phyloP scores from a whole-genome alignment of 2,797 vertebrate species.

The Aplochiton taeniatus region DNA sequence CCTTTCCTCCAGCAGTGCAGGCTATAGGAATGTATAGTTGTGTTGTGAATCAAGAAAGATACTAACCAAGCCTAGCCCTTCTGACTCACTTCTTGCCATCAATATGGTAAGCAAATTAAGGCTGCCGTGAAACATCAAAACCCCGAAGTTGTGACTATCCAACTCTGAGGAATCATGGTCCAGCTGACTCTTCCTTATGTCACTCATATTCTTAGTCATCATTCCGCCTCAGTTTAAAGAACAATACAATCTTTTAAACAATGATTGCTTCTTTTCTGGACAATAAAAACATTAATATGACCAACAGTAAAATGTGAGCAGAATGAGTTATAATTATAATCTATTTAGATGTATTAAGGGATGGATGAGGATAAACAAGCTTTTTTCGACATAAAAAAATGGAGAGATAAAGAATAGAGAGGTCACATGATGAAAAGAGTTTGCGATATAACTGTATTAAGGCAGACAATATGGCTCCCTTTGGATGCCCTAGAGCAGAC shows the following conservation, averaged over 20 bases:
- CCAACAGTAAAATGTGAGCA: too few species aligned
- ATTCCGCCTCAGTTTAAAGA: constrained; percentile 7
- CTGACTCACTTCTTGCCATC: constrained; percentile 73
- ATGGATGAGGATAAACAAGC: too few species aligned
- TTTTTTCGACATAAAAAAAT: too few species aligned
- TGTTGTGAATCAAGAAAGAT: constrained; percentile 57
- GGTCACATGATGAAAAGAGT: not conserved
- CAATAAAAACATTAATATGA: too few species aligned
- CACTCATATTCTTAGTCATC: constrained; percentile 52
- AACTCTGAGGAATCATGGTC: constrained; percentile 51
- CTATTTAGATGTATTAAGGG: too few species aligned
- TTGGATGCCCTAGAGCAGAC: constrained; percentile 52
- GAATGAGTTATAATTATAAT: too few species aligned
- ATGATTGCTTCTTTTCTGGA: too few species aligned
- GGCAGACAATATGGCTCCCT: constrained; percentile 59
- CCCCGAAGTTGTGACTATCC: constrained; percentile 78
- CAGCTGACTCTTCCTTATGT: constrained; percentile 60
- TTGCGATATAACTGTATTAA: constrained; percentile 41
- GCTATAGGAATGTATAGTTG: constrained; percentile 40
- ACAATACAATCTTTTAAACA: not conserved
- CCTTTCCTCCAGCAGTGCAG: constrained; percentile 39
- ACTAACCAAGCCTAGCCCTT: constrained; percentile 53
- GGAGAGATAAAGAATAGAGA: too few species aligned
- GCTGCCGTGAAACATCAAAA: constrained; percentile 57
- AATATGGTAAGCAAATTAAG: constrained; percentile 48